Percentiles rank a stretch among this genome's conserved stretches.
Evolutionary conservation across 2,797 vertebrate genomes (phyloP).

Genomic region (Percopsis omiscomaycus): DNA sequence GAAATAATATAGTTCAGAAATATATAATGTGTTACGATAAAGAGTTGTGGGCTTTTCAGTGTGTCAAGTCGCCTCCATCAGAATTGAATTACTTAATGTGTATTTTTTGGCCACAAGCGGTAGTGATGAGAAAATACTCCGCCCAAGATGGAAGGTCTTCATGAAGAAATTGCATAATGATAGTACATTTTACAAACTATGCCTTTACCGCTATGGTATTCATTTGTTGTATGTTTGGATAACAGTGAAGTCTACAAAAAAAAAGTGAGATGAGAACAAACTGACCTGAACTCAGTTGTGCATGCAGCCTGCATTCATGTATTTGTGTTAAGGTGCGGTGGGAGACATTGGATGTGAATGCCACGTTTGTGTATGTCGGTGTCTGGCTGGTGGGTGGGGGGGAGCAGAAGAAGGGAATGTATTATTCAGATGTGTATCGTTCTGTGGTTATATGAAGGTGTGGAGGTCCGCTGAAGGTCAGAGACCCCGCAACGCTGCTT

Average conservation of each 20-base stretch:
- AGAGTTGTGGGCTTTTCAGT: too few species aligned
- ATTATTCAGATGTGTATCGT: constrained; percentile 72
- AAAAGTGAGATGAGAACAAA: constrained; percentile 4
- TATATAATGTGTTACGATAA: background rate
- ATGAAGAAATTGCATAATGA: too few species aligned
- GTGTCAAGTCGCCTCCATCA: too few species aligned
- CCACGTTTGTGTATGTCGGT: constrained; percentile 48
- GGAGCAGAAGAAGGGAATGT: constrained; percentile 55
- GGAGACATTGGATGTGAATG: constrained; percentile 40
- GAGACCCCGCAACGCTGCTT: constrained; percentile 49
- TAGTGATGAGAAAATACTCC: background rate
- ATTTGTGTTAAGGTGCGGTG: constrained; percentile 42
- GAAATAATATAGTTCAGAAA: background rate
- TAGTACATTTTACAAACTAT: too few species aligned
- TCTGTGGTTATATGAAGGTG: constrained; percentile 57
- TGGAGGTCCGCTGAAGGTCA: constrained; percentile 67
- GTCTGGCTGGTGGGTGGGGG: constrained; percentile 22
- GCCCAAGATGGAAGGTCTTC: too few species aligned
- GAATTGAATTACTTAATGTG: background rate
- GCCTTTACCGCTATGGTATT: too few species aligned
- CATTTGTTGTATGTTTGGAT: too few species aligned
- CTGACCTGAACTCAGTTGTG: constrained; percentile 19
- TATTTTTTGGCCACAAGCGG: background rate
- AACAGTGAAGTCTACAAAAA: too few species aligned
- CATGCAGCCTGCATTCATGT: constrained; percentile 37